Conservation (phyloP, 2,888 invertebrate genomes). For the Danaus chrysippus region DNA sequence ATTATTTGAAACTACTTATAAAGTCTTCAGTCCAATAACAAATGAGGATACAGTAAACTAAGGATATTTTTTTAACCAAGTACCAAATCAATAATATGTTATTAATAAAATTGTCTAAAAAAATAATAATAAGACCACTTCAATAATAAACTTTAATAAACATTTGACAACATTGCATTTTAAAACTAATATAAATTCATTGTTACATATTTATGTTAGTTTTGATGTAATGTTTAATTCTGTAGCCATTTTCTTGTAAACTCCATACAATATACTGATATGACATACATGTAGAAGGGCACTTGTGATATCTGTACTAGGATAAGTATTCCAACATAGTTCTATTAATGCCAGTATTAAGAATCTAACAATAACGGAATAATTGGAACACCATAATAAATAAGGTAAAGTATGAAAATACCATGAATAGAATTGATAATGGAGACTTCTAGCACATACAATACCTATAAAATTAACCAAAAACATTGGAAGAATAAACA, state of each 20-base stretch:
- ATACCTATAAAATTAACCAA: conserved; percentile 96
- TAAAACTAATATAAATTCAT: conserved; percentile 8
- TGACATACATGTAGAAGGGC: conserved; percentile 90
- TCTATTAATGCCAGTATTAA: conserved; percentile 93
- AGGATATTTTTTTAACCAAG: too few species aligned
- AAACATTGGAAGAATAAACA: conserved; percentile 93
- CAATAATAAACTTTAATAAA: too few species aligned
- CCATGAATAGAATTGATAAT: conserved; percentile 99
- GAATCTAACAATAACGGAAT: conserved; percentile 83
- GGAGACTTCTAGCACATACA: conserved; percentile 94
- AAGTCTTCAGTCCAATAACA: too few species aligned
- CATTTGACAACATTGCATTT: not conserved
- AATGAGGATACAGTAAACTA: too few species aligned
- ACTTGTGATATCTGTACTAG: conserved; percentile 94
- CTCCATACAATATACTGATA: conserved; percentile 83
- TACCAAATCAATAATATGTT: too few species aligned
- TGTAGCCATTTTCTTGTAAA: conserved; percentile 79
- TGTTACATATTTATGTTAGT: conserved; percentile 46
- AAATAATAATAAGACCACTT: too few species aligned
- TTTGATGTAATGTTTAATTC: conserved; percentile 61
- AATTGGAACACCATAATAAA: conserved; percentile 91
- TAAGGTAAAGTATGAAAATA: conserved; percentile 95
- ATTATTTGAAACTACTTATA: too few species aligned
- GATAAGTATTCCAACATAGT: conserved; percentile 98
- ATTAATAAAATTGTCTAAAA: too few species aligned